These are phyloP conservation scores for Tichodroma muraria DNA, from an alignment of 2,113 vertebrate genomes.

Conservation along the genomic window DNA sequence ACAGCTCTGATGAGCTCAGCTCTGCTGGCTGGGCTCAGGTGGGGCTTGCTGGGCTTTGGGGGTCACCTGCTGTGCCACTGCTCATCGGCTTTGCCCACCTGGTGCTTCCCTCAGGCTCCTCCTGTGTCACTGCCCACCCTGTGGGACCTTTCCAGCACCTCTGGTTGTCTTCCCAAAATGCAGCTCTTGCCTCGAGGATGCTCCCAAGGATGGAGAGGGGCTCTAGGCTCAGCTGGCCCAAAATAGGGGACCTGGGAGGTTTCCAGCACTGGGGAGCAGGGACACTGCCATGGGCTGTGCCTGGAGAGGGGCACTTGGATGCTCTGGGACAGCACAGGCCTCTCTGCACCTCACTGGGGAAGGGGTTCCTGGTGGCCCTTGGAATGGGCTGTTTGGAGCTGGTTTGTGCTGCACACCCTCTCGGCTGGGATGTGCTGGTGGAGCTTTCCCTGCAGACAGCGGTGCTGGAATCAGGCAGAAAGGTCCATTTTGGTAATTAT, in stretches of 20 bases:
- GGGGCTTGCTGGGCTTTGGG: not conserved
- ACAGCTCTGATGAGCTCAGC: not conserved
- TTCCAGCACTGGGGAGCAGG: not conserved
- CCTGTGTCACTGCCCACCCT: not conserved
- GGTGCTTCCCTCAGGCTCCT: not conserved
- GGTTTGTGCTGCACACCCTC: not conserved
- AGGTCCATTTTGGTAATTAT: not conserved
- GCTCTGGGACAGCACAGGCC: not conserved
- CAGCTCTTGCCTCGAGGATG: no score
- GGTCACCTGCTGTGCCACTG: not conserved
- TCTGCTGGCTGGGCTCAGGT: not conserved
- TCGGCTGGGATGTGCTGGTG: not conserved
- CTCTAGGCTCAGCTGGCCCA: not conserved
- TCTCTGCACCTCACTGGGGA: not conserved
- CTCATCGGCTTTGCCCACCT: fast-evolving
- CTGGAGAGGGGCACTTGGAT: not conserved
- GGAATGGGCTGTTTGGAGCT: not conserved
- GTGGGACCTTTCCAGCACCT: not conserved
- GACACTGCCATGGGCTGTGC: not conserved
- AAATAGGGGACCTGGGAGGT: fast-evolving
- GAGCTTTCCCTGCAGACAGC: not conserved
- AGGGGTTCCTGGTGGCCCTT: not conserved
- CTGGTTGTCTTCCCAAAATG: not conserved
- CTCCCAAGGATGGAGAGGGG: not conserved
- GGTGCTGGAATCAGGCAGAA: not conserved